Evolutionary conservation across 2,113 vertebrate genomes (phyloP).

Genomic region (Rhea americana): DNA sequence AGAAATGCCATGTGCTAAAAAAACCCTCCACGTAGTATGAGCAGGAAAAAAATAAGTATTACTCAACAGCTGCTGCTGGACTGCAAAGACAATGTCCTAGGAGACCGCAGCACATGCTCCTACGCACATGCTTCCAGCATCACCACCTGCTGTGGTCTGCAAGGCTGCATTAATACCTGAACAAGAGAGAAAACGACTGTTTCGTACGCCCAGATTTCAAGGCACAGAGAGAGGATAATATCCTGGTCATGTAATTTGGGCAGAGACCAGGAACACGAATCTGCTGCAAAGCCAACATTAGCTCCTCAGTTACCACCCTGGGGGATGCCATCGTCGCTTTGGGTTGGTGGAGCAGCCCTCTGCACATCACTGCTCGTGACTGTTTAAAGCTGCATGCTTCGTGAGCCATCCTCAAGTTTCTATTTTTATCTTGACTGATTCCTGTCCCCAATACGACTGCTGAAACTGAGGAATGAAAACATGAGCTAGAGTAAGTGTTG

Average conservation of each 20-base stretch:
- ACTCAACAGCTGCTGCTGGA: neutral
- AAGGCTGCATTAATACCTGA: slow-evolving; percentile 26
- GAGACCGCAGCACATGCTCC: neutral
- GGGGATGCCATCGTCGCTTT: neutral
- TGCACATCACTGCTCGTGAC: neutral
- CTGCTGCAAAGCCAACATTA: neutral
- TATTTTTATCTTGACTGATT: neutral
- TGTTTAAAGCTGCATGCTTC: neutral
- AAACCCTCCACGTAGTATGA: neutral
- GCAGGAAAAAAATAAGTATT: neutral
- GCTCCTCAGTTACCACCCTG: slow-evolving; percentile 3
- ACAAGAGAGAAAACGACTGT: neutral
- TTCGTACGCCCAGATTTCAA: neutral
- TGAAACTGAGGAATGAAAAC: neutral
- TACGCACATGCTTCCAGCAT: neutral
- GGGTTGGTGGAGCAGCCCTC: neutral
- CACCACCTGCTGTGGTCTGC: slow-evolving; percentile 41
- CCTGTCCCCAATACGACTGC: neutral
- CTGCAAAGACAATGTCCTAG: neutral
- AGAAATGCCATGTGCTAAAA: neutral
- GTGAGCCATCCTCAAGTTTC: neutral
- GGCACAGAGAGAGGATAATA: neutral
- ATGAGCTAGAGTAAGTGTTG: neutral
- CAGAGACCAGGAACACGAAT: neutral
- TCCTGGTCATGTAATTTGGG: neutral